Percentiles rank a stretch among this genome's conserved stretches.
Evolutionary conservation across 2,797 vertebrate genomes (phyloP).

Genomic region (Streptopelia turtur): DNA sequence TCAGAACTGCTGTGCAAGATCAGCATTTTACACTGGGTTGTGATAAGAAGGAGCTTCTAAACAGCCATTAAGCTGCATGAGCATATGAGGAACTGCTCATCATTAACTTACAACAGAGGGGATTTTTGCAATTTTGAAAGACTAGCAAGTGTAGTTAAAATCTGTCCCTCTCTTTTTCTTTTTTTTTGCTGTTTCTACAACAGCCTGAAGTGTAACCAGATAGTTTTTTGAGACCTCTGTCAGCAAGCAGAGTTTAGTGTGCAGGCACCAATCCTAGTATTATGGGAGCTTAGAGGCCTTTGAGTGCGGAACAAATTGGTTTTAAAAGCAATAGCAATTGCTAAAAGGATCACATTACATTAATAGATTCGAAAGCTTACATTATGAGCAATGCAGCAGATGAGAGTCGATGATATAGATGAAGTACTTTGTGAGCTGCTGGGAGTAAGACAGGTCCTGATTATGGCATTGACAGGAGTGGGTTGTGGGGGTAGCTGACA

Average conservation of each 20-base stretch:
- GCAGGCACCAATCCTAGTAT: background rate
- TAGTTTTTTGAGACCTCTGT: background rate
- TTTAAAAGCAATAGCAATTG: conserved; percentile 30
- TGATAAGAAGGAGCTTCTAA: background rate
- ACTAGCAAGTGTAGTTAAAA: background rate
- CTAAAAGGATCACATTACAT: background rate
- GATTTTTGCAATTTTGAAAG: background rate
- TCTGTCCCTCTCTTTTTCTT: background rate
- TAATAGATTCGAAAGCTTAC: background rate
- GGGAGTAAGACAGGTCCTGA: background rate
- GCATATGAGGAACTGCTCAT: background rate
- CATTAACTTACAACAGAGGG: background rate
- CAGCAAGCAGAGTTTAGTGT: background rate
- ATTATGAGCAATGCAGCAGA: background rate
- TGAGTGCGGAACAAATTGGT: background rate
- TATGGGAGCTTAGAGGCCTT: conserved; percentile 19
- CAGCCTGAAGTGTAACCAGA: background rate
- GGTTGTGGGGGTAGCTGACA: background rate
- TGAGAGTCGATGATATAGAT: background rate
- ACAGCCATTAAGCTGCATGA: background rate
- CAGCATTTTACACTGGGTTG: background rate
- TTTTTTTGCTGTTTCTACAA: background rate
- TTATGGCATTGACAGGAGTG: background rate
- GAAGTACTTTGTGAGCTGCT: background rate
- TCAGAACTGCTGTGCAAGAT: background rate